These are phyloP conservation scores for Xanthorhoe designata DNA, from an alignment of 2,888 invertebrate genomes.

Conservation along the genomic window DNA sequence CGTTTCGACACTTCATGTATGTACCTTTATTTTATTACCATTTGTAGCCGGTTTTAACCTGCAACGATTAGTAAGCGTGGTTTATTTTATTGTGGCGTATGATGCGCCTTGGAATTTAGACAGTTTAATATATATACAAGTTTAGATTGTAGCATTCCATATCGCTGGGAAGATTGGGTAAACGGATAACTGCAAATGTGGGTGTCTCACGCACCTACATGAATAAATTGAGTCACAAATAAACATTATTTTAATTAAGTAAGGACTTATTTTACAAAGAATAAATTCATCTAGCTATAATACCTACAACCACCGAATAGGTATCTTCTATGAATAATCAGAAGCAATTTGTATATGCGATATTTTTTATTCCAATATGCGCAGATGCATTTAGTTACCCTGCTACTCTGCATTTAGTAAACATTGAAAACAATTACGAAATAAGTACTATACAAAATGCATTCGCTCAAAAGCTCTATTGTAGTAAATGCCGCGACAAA, in stretches of 20 bases:
- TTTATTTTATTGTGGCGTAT: constrained; percentile 74
- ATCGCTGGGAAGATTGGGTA: constrained; percentile 13
- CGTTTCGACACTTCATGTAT: constrained; percentile 79
- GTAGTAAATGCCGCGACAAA: constrained; percentile 31
- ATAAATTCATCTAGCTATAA: background rate
- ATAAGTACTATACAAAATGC: constrained; percentile 1
- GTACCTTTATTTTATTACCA: constrained; percentile 82
- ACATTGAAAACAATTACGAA: background rate
- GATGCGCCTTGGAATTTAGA: constrained; percentile 63
- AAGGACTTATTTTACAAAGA: background rate
- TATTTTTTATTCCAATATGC: too few species aligned
- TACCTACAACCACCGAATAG: too few species aligned
- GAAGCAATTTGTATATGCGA: too few species aligned
- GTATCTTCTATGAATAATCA: too few species aligned
- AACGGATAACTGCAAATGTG: constrained; percentile 8
- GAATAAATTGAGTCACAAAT: background rate
- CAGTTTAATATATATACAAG: constrained; percentile 44
- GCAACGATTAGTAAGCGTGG: constrained; percentile 76
- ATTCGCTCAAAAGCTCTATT: constrained; percentile 15
- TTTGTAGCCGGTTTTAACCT: constrained; percentile 82
- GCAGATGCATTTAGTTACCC: too few species aligned
- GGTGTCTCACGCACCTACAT: background rate
- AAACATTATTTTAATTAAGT: too few species aligned
- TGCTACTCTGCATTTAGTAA: background rate
- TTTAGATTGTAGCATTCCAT: constrained; percentile 39